phyloP scores from a whole-genome alignment of 2,888 invertebrate species.

The Apamea monoglypha region DNA sequence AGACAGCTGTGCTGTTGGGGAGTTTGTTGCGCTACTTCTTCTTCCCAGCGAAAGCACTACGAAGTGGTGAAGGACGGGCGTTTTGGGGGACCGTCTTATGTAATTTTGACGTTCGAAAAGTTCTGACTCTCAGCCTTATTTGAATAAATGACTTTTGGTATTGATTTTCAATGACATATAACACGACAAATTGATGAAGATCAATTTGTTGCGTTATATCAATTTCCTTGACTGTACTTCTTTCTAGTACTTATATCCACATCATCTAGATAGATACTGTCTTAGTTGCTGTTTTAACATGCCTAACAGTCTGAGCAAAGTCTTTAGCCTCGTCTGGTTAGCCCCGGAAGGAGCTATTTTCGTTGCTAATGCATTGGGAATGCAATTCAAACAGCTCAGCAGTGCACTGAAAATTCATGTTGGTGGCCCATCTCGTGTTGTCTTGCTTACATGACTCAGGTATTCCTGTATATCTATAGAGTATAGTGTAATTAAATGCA shows the following conservation, averaged over 20 bases:
- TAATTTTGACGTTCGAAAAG: no score
- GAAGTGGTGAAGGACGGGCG: no score
- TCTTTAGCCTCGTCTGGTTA: slow-evolving; percentile 19
- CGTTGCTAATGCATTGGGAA: slow-evolving; percentile 41
- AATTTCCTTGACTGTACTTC: background rate
- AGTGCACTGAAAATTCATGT: slow-evolving; percentile 36
- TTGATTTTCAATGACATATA: background rate
- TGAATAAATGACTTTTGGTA: no score
- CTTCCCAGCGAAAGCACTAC: no score
- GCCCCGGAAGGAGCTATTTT: slow-evolving; percentile 39
- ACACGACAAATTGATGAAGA: background rate
- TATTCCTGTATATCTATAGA: background rate
- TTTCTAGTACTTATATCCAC: background rate
- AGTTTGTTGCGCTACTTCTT: no score
- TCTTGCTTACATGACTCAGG: slow-evolving; percentile 7
- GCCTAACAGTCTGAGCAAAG: slow-evolving; percentile 14
- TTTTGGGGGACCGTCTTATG: no score
- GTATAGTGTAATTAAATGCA: background rate
- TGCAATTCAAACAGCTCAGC: slow-evolving; percentile 45
- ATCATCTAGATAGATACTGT: background rate
- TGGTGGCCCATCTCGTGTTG: slow-evolving; percentile 15
- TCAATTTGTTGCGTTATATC: no score
- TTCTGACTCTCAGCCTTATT: no score
- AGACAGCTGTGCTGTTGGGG: no score
- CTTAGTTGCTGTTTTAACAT: background rate